These are phyloP conservation scores for Pollenia griseotomentosa DNA, from an alignment of 2,888 invertebrate genomes.

Conservation along the genomic window DNA sequence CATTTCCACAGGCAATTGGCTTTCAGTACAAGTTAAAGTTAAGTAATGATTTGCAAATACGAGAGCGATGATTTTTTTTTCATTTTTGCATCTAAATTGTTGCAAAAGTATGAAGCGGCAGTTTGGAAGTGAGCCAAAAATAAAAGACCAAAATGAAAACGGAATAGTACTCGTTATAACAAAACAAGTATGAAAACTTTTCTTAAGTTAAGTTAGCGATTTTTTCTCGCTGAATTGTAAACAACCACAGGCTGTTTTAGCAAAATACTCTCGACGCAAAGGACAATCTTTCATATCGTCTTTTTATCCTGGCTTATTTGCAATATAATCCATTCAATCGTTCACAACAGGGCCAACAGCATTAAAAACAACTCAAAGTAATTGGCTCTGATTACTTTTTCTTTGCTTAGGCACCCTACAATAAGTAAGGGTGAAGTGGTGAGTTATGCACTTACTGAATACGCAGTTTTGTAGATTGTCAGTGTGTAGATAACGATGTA, in stretches of 20 bases:
- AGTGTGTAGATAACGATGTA: too few species aligned
- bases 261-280: constrained; percentile 26
- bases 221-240: constrained; percentile 61
- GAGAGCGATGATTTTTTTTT: constrained; percentile 33
- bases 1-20: constrained; percentile 54
- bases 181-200: constrained; percentile 34
- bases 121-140: constrained; percentile 56
- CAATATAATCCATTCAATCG: constrained; percentile 23
- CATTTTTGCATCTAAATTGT: constrained; percentile 45
- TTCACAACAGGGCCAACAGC: constrained; percentile 44
- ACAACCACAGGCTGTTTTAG: constrained; percentile 69
- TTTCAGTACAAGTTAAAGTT: constrained; percentile 47
- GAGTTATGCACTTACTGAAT: too few species aligned
- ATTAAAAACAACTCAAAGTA: constrained; percentile 51
- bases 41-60: constrained; percentile 37
- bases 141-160: neutral
- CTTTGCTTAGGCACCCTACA: constrained; percentile 48
- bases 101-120: constrained; percentile 27
- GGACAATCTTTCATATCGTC: constrained; percentile 21
- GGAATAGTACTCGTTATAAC: neutral
- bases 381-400: constrained; percentile 63
- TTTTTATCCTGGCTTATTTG: constrained; percentile 37
- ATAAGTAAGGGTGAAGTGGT: neutral
- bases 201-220: constrained; percentile 43
- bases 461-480: too few species aligned